These are phyloP conservation scores for Tragopan temminckii DNA, from an alignment of 2,797 vertebrate genomes.

Conservation along the genomic window DNA sequence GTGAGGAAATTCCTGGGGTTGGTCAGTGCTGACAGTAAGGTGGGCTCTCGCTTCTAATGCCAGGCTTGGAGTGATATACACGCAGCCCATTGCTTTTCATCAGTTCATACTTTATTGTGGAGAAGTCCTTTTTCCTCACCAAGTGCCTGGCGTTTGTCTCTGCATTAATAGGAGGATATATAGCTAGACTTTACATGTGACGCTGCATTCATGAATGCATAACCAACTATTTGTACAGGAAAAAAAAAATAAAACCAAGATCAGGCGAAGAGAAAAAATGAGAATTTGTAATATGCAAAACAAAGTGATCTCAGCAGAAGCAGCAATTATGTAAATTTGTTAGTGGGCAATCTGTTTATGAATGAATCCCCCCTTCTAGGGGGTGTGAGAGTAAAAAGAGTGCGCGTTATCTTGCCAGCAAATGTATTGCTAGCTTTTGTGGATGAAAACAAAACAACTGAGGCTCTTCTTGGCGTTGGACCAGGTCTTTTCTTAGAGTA, in stretches of 20 bases:
- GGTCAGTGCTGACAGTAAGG: not conserved
- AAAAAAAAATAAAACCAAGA: not conserved
- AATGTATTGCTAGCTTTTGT: conserved; percentile 32
- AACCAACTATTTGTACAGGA: not conserved
- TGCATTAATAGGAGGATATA: not conserved
- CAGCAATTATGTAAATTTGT: not conserved
- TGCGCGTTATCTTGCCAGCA: not conserved
- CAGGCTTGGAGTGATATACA: not conserved
- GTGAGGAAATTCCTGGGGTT: conserved; percentile 29
- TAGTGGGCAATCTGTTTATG: not conserved
- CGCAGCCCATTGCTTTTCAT: not conserved
- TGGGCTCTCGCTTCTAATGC: not conserved
- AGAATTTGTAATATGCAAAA: not conserved
- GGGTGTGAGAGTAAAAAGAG: not conserved
- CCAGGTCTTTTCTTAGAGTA: not conserved
- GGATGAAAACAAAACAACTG: conserved; percentile 43
- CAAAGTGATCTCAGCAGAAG: not conserved
- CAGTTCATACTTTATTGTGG: not conserved
- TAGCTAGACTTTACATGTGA: not conserved
- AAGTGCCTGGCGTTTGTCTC: not conserved
- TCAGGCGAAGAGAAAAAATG: not conserved
- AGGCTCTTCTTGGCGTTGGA: conserved; percentile 12
- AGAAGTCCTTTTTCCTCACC: not conserved
- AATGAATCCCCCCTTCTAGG: conserved; percentile 4
- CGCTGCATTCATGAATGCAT: not conserved